A percentile compares a stretch with the other conserved stretches of the same genome.
phyloP scores from a whole-genome alignment of 2,888 invertebrate species.

The Drosophila pseudotalamancana region DNA sequence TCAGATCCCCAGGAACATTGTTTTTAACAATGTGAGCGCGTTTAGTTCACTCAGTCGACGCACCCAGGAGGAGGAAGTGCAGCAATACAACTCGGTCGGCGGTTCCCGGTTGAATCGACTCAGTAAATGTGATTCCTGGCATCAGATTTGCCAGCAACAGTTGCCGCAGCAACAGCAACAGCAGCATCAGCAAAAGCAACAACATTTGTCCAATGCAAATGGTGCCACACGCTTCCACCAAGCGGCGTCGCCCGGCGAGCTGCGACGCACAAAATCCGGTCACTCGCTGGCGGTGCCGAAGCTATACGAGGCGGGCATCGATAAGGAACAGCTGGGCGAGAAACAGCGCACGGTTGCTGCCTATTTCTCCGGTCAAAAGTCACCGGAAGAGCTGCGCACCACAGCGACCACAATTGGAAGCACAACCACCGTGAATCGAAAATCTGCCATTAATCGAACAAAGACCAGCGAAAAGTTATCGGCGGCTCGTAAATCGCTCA shows the following conservation, averaged over 20 bases:
- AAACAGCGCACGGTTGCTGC: constrained; percentile 91
- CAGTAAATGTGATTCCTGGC: constrained; percentile 92
- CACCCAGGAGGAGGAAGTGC: constrained; percentile 45
- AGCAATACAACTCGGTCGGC: constrained; percentile 29
- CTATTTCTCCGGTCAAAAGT: constrained; percentile 87
- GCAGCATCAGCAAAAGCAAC: constrained; percentile 4
- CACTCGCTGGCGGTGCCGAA: constrained; percentile 90
- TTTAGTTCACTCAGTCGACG: constrained; percentile 81
- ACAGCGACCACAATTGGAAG: constrained; percentile 50
- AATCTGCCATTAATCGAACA: constrained; percentile 83
- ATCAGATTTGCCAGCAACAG: constrained; percentile 86
- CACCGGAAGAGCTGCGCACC: constrained; percentile 78
- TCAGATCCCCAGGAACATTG: constrained; percentile 82
- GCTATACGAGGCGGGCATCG: constrained; percentile 91
- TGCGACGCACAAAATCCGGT: constrained; percentile 89
- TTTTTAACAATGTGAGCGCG: constrained; percentile 82
- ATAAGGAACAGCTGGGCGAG: constrained; percentile 88
- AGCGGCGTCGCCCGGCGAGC: constrained; percentile 34
- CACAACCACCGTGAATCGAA: constrained; percentile 47
- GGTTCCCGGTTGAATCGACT: constrained; percentile 80
- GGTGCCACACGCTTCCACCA: too few species aligned
- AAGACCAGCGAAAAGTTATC: constrained; percentile 86
- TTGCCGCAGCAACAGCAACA: constrained; percentile 33
- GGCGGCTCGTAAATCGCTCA: constrained; percentile 82
- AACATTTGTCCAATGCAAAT: constrained; percentile 13